Conservation (phyloP, 2,797 vertebrate species). For the Sylvia borin region DNA sequence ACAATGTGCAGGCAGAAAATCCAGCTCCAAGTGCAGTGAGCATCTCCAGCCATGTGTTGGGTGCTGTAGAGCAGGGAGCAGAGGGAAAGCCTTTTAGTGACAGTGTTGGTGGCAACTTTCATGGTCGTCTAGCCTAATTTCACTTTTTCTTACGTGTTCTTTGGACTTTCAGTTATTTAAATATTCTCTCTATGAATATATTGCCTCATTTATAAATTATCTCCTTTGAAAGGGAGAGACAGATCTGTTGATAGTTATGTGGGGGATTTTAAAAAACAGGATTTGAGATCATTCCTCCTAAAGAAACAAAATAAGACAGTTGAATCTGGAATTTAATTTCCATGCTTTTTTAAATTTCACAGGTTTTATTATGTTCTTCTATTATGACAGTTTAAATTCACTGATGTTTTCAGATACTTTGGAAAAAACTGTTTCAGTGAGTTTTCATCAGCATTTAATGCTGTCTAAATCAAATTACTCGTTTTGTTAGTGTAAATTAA, state of each 20-base stretch:
- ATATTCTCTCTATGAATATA: slow-evolving; percentile 42
- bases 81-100: slow-evolving; percentile 14
- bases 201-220: slow-evolving; percentile 50
- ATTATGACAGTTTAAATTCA: neutral
- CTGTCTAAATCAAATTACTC: slow-evolving; percentile 7
- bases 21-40: neutral
- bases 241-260: neutral
- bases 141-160: slow-evolving; percentile 45
- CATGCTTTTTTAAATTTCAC: slow-evolving; percentile 25
- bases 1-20: neutral
- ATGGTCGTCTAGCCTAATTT: slow-evolving; percentile 44
- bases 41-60: neutral
- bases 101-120: slow-evolving; percentile 31
- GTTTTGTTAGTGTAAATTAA: slow-evolving; percentile 5
- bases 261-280: neutral
- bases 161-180: slow-evolving; percentile 49
- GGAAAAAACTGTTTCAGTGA: neutral
- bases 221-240: slow-evolving; percentile 33
- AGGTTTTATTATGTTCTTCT: neutral
- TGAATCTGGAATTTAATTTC: slow-evolving; percentile 31
- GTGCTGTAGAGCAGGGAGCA: neutral
- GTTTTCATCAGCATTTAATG: slow-evolving; percentile 27
- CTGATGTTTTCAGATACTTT: neutral
- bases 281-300: neutral
- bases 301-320: slow-evolving; percentile 32